A percentile compares a stretch with the other conserved stretches of the same genome.
phyloP scores from a whole-genome alignment of 2,888 invertebrate species.

The Andrena camellia region DNA sequence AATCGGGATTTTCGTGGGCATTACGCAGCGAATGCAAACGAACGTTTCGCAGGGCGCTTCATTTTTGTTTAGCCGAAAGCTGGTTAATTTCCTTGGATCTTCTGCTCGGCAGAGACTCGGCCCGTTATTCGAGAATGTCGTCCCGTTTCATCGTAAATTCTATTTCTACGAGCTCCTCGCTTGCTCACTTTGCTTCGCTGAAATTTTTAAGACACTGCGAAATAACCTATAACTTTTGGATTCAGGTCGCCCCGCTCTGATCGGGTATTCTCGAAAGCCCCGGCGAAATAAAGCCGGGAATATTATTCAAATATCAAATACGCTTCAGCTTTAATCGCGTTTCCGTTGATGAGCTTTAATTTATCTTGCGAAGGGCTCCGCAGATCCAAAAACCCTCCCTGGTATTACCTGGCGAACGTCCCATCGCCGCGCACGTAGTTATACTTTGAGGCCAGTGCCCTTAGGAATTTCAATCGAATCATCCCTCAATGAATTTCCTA shows the following conservation, averaged over 20 bases:
- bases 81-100: conserved; percentile 12
- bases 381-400: too few relatives aligned
- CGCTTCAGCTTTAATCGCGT: conserved; percentile 44
- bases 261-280: conserved; percentile 43
- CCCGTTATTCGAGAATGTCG: not conserved
- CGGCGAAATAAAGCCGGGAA: conserved; percentile 33
- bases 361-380: conserved; percentile 10
- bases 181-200: conserved; percentile 25
- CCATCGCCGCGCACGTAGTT: too few relatives aligned
- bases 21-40: not conserved
- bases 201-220: conserved; percentile 47
- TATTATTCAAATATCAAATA: conserved; percentile 34
- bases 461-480: too few relatives aligned
- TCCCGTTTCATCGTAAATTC: conserved; percentile 27
- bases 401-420: too few relatives aligned
- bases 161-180: conserved; percentile 8
- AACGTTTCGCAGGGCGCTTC: not conserved
- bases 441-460: too few relatives aligned
- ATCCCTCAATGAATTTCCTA: too few relatives aligned
- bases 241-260: conserved; percentile 31
- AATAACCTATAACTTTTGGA: conserved; percentile 38
- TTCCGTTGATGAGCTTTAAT: conserved; percentile 18
- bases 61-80: not conserved
- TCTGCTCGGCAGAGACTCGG: not conserved
- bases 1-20: not conserved